Evolutionary conservation across 2,888 invertebrate genomes (phyloP), one percentile per base, ranked within the genome.

Genomic region (Eupeodes luniger): DNA sequence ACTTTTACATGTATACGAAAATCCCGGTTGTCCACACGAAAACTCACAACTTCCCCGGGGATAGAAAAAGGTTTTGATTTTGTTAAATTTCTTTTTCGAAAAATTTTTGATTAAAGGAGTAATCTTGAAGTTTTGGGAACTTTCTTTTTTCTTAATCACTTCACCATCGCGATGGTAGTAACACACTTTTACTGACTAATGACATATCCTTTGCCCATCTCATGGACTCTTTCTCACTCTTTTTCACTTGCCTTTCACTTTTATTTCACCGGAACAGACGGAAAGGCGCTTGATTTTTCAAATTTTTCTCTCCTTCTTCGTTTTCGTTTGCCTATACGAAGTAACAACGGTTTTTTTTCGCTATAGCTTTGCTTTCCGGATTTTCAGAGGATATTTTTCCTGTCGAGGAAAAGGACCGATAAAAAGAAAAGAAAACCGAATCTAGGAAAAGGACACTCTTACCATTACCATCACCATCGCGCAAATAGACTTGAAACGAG

Each of bases 151-250:
- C 27, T 40, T 69, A 53, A 40, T 70, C 70, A 67, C 55, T 55
- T 70, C 78, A 76, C 66, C 59, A 83, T 62, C 75, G 80, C 57
- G 69, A 11, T 44, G 16, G 27, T 14, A 70, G 81, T 74, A 62
- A 70, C 51, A 83, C 86, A 87, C 87, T 87, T 87, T 87, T 77
- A 87, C 87, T 87, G 61, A 67, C 80, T 82, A 47, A 59, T 59
- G 72, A 70, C 70, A 70, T 40, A 53, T 44, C 83, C 78, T 69
- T 49, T 72, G 66, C 55, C 77, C 72, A 80, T 76, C 76, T 76
- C 59, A 27, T 44, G n/a, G 16, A 44, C 75, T 75, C 36, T 66
- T 44, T 57, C 61, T 62, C 76, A 64, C 70, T 62, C 61, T 67
- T 16, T 62, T 51, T 72, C 67, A 67, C 62, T 53, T 64, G 34